Conservation (phyloP, 2,797 vertebrate genomes). For the Onychomys torridus region DNA sequence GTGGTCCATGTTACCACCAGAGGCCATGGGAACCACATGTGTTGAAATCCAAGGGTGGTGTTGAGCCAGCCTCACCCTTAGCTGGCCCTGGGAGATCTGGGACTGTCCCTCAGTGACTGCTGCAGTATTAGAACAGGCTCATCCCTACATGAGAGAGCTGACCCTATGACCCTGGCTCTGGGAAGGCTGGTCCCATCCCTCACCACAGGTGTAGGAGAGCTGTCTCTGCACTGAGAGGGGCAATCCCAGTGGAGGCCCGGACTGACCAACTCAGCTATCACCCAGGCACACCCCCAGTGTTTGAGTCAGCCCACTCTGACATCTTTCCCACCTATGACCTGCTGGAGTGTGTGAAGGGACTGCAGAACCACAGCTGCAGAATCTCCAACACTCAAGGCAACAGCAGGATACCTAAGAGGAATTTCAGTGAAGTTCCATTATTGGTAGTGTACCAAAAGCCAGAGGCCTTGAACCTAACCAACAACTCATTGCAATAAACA, state of each 20-base stretch:
- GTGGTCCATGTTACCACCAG: too few relatives aligned
- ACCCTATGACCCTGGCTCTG: neutral
- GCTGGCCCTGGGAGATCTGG: too few relatives aligned
- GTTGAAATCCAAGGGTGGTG: too few relatives aligned
- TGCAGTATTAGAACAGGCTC: too few relatives aligned
- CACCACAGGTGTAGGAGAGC: neutral
- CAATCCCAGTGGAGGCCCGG: neutral
- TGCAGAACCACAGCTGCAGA: neutral
- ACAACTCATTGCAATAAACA: neutral
- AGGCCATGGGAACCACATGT: too few relatives aligned
- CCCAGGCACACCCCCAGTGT: neutral
- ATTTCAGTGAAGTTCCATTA: neutral
- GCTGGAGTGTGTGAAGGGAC: neutral
- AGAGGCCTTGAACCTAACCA: neutral
- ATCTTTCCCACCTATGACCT: neutral
- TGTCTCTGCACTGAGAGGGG: neutral
- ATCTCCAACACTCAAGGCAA: neutral
- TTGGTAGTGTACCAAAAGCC: neutral
- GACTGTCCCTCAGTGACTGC: too few relatives aligned
- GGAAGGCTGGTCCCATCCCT: neutral
- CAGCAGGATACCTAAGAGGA: neutral
- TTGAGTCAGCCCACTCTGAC: neutral
- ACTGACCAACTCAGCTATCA: neutral
- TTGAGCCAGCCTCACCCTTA: too few relatives aligned
- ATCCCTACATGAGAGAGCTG: too few relatives aligned